Evolutionary conservation across 2,797 vertebrate genomes (phyloP), one percentile per base, ranked within the genome.

Genomic region (Bovichtus diacanthus): DNA sequence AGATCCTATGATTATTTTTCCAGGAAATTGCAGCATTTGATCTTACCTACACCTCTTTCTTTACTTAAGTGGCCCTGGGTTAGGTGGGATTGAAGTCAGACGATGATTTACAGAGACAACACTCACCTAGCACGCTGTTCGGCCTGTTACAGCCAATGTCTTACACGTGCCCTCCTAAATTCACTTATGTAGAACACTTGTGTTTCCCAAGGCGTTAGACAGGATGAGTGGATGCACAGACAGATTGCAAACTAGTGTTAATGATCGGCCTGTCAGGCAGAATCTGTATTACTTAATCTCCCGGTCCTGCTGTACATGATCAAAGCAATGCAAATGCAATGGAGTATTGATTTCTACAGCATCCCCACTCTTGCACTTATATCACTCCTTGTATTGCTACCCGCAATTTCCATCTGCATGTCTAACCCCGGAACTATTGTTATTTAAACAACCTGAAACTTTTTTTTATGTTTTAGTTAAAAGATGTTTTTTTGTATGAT

Each of bases 1-100:
- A 91, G 82, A 85, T 61, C 80, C 64, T 84, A 80, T 90, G 92
- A 96, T 95, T 95, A 89, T 93, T 94, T 94, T 95, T 92, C 88
- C 1, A 49, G 87, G 86, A 95, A 94, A 86, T 76, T 55, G 61
- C 79, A 86, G 89, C 82, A 87, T 94, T 91, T 92, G 87, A 92
- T 93, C 91, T 88, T 53, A 67, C 59, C 81, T 75, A 46, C 72
- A 70, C 58, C 83, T 76, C 63, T 91, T 87, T 87, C 46, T 78
- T 46, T 76, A 70, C 78, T 86, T 82, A 83, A 90, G 77, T 82
- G 84, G 81, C 84, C 82, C 81, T 56, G 61, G 74, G 64, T 78
- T 36, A 61, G 41, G 54, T 49, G 73, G 66, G 75, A 82, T 60
- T 83, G 73, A 84, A 87, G 61, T 79, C 65, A 75, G 63, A 74